Base-by-base conservation (phyloP, 2,888 invertebrate species). In the Apocheima hispidaria region DNA sequence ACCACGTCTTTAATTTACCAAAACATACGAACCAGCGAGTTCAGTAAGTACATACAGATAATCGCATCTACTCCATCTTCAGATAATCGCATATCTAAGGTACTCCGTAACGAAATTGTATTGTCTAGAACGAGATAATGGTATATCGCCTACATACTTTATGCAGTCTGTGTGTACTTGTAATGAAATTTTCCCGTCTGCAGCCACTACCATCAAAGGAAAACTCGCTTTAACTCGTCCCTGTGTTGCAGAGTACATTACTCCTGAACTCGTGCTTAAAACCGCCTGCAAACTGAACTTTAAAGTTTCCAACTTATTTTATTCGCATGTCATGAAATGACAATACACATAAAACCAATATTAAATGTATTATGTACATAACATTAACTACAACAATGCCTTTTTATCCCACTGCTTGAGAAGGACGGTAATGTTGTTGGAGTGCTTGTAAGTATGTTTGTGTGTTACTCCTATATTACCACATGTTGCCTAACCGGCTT, bases 131-230 rank as follows among this genome's bases (percentile, higher is more conserved):
- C 57, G 50, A 63, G 66, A 63, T 56, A 68, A 66, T 69, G 68
- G 64, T 66, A 65, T 66, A 69, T 64, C 64, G 64, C 61, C 60
- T 69, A 68, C 63, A 69, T 68, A 67, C 57, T 66, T 65, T 66
- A 66, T 63, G 70, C 67, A 60, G 70, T 63, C 64, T 73, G 77
- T n/a, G 20, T 18, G 46, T 72, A 75, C 70, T 74, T 73, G 74
- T 80, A 82, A 82, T 81, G 74, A 79, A 79, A 79, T 78, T 78
- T 79, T 75, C 78, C 71, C 72, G 78, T 79, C 76, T 75, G 75
- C 71, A 71, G 62, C 68, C 63, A 63, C 64, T 74, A 72, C 66
- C 56, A 67, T 57, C 36, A 59, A 54, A 63, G 35, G 51, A 60
- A 62, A 64, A 68, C 68, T 71, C 64, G 60, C 56, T 43, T 35